Percentiles rank a stretch among this genome's conserved stretches.
Conservation (phyloP, 2,113 vertebrate genomes). For the Scomber japonicus region DNA sequence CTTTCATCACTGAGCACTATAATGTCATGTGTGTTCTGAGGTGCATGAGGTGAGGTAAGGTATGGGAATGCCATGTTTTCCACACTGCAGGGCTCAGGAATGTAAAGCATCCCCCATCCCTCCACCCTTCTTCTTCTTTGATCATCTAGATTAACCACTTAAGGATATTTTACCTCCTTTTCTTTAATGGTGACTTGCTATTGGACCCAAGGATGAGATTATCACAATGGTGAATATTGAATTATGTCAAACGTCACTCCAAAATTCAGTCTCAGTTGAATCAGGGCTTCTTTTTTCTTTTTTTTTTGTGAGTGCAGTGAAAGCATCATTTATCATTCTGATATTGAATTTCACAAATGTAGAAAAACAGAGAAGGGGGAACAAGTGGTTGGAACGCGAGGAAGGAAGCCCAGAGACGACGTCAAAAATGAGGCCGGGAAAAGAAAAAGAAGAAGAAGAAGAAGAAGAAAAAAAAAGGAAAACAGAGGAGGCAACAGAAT, state of each 20-base stretch:
- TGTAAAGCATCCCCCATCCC: constrained; percentile 36
- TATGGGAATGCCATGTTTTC: constrained; percentile 11
- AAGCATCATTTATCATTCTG: constrained; percentile 51
- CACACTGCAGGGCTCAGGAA: constrained; percentile 38
- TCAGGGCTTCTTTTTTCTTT: background rate
- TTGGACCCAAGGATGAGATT: constrained; percentile 17
- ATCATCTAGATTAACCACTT: constrained; percentile 46
- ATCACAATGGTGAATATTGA: constrained; percentile 33
- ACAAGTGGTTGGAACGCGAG: constrained; percentile 77
- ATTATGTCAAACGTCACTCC: constrained; percentile 19
- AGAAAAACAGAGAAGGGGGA: constrained; percentile 48
- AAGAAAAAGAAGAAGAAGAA: constrained; percentile 7
- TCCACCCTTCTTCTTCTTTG: constrained; percentile 30
- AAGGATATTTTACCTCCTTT: background rate
- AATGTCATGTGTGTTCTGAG: background rate
- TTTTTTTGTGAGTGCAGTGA: background rate
- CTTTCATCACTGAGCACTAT: background rate
- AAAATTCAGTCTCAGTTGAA: constrained; percentile 18
- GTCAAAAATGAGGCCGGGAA: constrained; percentile 25
- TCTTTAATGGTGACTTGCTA: background rate
- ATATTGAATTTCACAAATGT: constrained; percentile 73
- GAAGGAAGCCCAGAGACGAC: constrained; percentile 47
- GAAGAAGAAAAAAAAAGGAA: background rate
- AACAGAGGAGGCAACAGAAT: constrained; percentile 60
- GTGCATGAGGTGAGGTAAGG: background rate